Conservation (phyloP, 1,140 invertebrate species). For the Heterodera carotae region DNA sequence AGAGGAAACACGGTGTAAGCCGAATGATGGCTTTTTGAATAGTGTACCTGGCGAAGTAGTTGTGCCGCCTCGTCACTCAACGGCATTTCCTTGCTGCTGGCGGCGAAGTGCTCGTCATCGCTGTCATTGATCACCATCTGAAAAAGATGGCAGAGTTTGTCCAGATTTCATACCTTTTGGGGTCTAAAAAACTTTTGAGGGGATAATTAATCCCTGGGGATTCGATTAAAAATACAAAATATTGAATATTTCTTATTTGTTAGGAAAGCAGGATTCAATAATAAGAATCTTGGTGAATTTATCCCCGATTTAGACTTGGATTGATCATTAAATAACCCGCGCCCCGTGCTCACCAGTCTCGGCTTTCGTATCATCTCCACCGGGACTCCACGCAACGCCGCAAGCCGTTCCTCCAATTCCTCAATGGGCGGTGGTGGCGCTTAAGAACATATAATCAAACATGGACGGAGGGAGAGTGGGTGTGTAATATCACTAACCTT, state of each 20-base stretch:
- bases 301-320: too few species aligned
- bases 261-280: neutral
- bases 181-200: too few species aligned
- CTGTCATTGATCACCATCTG: conserved; percentile 14
- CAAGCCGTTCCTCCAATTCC: conserved; percentile 31
- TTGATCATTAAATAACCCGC: too few species aligned
- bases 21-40: too few species aligned
- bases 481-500: too few species aligned
- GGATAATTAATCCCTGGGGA: too few species aligned
- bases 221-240: neutral
- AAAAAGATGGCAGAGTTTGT: neutral
- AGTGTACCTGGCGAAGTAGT: neutral
- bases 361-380: conserved; percentile 33
- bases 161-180: neutral
- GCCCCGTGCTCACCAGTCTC: conserved; percentile 20
- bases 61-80: conserved; percentile 1
- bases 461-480: too few species aligned
- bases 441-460: neutral
- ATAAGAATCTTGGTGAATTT: neutral
- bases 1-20: too few species aligned
- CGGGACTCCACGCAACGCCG: conserved; percentile 26
- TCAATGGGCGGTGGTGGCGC: neutral
- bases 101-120: neutral
- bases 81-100: neutral
- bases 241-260: neutral